These are phyloP conservation scores for Amiota mariae DNA, from an alignment of 2,888 invertebrate genomes.

Conservation along the genomic window DNA sequence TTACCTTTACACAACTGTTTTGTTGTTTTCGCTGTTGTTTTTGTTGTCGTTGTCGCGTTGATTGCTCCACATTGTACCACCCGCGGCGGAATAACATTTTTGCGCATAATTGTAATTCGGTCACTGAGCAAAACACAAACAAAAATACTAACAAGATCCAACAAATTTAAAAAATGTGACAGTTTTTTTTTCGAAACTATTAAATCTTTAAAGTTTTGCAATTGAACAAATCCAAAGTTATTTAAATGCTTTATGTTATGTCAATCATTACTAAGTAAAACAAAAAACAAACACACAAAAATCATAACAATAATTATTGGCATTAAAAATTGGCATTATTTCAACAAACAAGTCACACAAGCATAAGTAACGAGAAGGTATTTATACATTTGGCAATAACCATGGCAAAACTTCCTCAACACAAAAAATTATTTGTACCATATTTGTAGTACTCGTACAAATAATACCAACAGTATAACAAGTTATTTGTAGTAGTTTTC, in stretches of 20 bases:
- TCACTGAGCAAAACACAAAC: not conserved
- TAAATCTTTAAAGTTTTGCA: not conserved
- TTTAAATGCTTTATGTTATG: not conserved
- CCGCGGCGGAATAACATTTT: slow-evolving; percentile 71
- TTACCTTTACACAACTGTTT: slow-evolving; percentile 66
- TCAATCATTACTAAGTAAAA: not conserved
- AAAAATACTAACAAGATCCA: too few relatives aligned
- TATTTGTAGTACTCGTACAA: not conserved
- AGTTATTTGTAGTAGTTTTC: not conserved
- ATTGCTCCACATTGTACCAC: slow-evolving; percentile 72
- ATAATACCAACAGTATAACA: not conserved
- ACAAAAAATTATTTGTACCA: too few relatives aligned
- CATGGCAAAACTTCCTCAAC: too few relatives aligned
- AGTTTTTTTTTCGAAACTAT: slow-evolving; percentile 3
- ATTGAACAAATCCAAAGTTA: too few relatives aligned
- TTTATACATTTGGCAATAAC: too few relatives aligned
- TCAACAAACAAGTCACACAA: not conserved
- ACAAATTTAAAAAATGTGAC: not conserved
- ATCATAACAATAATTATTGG: too few relatives aligned
- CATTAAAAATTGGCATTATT: not conserved
- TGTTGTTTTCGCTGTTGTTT: too few relatives aligned
- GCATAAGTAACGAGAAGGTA: not conserved
- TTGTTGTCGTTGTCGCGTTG: slow-evolving; percentile 60
- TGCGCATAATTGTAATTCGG: slow-evolving; percentile 16
- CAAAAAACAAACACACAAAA: not conserved